Conservation (phyloP, 2,888 invertebrate species). For the Nebria salina region DNA sequence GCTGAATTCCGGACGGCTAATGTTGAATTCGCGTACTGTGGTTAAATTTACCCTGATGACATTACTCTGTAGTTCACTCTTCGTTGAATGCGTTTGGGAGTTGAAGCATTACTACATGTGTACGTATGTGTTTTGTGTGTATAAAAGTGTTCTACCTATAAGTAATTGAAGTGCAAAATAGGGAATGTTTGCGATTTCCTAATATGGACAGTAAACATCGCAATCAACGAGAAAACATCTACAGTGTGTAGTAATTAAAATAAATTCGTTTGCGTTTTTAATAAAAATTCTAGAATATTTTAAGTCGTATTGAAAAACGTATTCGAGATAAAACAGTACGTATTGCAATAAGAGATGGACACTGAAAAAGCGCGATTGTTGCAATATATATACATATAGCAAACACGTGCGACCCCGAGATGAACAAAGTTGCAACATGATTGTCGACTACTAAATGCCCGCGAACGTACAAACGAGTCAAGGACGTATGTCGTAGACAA, state of each 20-base stretch:
- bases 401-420: slow-evolving; percentile 10
- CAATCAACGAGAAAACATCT: no score
- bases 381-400: slow-evolving; percentile 8
- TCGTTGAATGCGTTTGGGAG: slow-evolving; percentile 19
- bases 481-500: slow-evolving; percentile 13
- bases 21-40: slow-evolving; percentile 31
- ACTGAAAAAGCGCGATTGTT: not conserved
- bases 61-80: slow-evolving; percentile 34
- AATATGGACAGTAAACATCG: no score
- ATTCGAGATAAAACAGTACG: no score
- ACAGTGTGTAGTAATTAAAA: no score
- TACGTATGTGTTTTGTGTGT: no score
- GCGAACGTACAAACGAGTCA: not conserved
- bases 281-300: no score
- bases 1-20: slow-evolving; percentile 35
- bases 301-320: no score
- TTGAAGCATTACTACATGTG: not conserved
- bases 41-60: slow-evolving; percentile 44
- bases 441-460: not conserved
- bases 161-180: no score
- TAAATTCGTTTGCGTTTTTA: no score
- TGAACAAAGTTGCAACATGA: slow-evolving; percentile 7
- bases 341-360: no score
- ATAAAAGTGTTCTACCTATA: no score
- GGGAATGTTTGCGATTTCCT: no score